phyloP scores from a whole-genome alignment of 2,113 vertebrate species.

The Eptesicus fuscus region DNA sequence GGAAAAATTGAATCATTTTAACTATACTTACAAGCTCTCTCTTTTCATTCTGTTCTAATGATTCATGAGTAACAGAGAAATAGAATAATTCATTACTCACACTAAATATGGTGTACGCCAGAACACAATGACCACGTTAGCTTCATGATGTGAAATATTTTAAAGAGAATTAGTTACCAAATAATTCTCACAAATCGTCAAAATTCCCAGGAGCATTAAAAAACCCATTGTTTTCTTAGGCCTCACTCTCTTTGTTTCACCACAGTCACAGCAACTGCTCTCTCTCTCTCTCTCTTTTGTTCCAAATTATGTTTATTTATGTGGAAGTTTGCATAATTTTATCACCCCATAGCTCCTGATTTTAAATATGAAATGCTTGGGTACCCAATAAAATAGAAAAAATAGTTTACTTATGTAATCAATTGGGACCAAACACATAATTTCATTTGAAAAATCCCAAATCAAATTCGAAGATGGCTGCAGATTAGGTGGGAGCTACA shows the following conservation, averaged over 20 bases:
- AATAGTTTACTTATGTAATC: not conserved
- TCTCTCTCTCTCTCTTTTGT: not conserved
- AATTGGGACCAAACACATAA: not conserved
- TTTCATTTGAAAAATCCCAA: not conserved
- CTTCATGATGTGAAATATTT: slow-evolving; percentile 63
- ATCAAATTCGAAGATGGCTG: not conserved
- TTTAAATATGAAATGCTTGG: not conserved
- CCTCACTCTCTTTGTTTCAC: slow-evolving; percentile 53
- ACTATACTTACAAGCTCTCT: not conserved
- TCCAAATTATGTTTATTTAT: not conserved
- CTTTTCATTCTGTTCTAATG: slow-evolving; percentile 41
- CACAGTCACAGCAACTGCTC: not conserved
- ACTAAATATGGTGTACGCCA: slow-evolving; percentile 62
- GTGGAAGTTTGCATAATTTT: not conserved
- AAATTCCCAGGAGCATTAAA: slow-evolving; percentile 12
- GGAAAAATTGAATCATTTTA: not conserved
- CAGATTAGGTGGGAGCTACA: too few species aligned
- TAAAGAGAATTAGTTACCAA: slow-evolving; percentile 55
- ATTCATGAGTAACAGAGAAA: slow-evolving; percentile 39
- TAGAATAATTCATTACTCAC: slow-evolving; percentile 49
- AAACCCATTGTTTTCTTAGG: slow-evolving; percentile 56
- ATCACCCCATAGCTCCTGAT: not conserved
- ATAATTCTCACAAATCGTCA: slow-evolving; percentile 61
- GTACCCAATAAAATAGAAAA: not conserved
- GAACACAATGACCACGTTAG: slow-evolving; percentile 60